These are phyloP conservation scores for Muntiacus reevesi DNA, from an alignment of 2,113 vertebrate species.

Conservation along the genomic window DNA sequence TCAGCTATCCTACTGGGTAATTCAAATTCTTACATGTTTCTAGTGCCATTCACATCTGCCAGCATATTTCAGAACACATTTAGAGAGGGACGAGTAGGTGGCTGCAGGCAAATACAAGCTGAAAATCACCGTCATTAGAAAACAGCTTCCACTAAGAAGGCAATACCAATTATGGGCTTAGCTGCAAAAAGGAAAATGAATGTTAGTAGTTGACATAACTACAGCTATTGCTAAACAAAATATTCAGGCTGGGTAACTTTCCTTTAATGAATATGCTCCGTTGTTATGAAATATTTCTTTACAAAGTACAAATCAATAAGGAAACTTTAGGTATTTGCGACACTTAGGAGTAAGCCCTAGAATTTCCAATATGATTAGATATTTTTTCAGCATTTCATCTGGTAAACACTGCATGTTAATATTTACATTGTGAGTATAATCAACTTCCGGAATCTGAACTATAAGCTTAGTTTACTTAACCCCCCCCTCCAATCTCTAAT, in stretches of 20 bases:
- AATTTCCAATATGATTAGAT: conserved; percentile 24
- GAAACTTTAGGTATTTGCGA: neutral
- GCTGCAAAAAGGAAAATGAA: neutral
- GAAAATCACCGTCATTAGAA: neutral
- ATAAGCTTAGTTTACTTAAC: conserved; percentile 53
- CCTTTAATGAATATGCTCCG: neutral
- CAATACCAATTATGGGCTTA: neutral
- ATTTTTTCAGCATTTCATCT: conserved; percentile 50
- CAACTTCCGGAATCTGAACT: conserved; percentile 56
- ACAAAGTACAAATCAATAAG: neutral
- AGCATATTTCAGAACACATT: neutral
- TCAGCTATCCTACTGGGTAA: neutral
- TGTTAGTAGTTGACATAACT: neutral
- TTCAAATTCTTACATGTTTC: neutral
- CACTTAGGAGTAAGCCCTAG: neutral
- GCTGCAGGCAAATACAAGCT: neutral
- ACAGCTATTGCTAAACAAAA: neutral
- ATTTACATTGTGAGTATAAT: conserved; percentile 62
- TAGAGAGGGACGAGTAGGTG: neutral
- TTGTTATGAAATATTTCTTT: conserved; percentile 25
- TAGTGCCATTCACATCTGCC: neutral
- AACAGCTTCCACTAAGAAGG: neutral
- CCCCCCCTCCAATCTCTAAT: neutral
- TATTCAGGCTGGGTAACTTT: neutral
- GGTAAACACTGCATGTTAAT: conserved; percentile 59